Conservation (phyloP, 2,888 invertebrate species). For the Pachycephus smyrnensis region DNA sequence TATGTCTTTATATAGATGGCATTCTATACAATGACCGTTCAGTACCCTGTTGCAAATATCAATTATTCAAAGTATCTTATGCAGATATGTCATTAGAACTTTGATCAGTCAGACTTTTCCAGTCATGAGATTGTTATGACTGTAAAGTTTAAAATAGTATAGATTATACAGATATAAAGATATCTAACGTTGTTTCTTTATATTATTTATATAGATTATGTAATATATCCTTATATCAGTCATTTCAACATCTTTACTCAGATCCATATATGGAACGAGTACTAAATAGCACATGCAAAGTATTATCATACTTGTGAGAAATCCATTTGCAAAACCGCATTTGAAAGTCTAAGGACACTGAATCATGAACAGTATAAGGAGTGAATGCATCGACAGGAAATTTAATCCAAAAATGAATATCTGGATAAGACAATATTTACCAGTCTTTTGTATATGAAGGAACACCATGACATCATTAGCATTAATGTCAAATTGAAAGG, state of each 20-base stretch:
- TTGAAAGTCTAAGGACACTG: neutral
- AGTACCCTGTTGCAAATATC: neutral
- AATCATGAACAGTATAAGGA: neutral
- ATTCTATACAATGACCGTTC: neutral
- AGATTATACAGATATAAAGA: too few species aligned
- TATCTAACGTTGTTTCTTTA: too few species aligned
- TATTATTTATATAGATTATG: too few species aligned
- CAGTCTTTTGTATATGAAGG: conserved; percentile 99
- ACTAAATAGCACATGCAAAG: too few species aligned
- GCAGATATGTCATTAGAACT: neutral
- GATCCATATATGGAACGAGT: too few species aligned
- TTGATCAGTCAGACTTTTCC: too few species aligned
- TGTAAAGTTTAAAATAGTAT: too few species aligned
- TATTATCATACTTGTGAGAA: too few species aligned
- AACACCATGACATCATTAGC: conserved; percentile 97
- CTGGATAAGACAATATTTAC: conserved; percentile 50
- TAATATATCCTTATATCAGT: too few species aligned
- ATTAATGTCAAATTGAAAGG: conserved; percentile 89
- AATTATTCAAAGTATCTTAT: neutral
- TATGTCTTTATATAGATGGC: conserved; percentile 18
- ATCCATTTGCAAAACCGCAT: too few species aligned
- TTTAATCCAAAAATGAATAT: neutral
- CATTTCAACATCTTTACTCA: too few species aligned
- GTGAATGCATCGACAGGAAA: neutral
- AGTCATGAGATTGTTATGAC: too few species aligned